Conservation (phyloP, 2,888 invertebrate genomes). For the Nephrocerus scutellatus region DNA sequence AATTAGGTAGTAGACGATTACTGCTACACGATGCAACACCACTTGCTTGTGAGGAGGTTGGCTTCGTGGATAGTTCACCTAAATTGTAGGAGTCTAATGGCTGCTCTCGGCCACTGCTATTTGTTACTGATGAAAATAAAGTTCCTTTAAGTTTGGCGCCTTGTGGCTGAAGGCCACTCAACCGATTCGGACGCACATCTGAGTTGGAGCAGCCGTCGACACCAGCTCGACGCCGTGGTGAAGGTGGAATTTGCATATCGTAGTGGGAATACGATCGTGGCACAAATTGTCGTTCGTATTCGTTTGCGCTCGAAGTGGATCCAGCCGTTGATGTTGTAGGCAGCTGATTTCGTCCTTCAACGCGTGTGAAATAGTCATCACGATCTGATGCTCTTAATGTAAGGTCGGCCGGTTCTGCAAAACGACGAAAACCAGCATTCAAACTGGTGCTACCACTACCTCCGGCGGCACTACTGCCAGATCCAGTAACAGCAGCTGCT, state of each 20-base stretch:
- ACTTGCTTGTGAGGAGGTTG: too few relatives aligned
- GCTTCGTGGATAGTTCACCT: conserved; percentile 12
- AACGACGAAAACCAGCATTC: too few relatives aligned
- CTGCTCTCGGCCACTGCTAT: conserved; percentile 4
- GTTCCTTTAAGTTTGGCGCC: too few relatives aligned
- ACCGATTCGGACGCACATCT: conserved; percentile 15
- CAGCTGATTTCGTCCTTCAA: too few relatives aligned
- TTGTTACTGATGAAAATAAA: too few relatives aligned
- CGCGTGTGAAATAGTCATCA: too few relatives aligned
- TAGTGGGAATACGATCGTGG: conserved; percentile 47
- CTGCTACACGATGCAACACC: too few relatives aligned
- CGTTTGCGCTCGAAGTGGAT: conserved; percentile 22
- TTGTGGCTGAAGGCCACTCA: not conserved
- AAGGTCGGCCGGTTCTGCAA: too few relatives aligned
- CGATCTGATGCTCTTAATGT: too few relatives aligned
- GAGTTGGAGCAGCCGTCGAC: conserved; percentile 8
- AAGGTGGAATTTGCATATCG: conserved; percentile 37
- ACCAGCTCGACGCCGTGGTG: conserved; percentile 20
- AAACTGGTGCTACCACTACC: conserved; percentile 2
- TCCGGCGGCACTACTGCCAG: not conserved
- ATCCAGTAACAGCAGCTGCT: too few relatives aligned
- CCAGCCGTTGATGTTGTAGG: conserved; percentile 23
- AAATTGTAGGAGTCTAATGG: conserved; percentile 4
- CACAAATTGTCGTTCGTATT: conserved; percentile 32
- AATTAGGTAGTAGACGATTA: too few relatives aligned